Conservation (phyloP, 2,888 invertebrate species). For the Drosophila recens region DNA sequence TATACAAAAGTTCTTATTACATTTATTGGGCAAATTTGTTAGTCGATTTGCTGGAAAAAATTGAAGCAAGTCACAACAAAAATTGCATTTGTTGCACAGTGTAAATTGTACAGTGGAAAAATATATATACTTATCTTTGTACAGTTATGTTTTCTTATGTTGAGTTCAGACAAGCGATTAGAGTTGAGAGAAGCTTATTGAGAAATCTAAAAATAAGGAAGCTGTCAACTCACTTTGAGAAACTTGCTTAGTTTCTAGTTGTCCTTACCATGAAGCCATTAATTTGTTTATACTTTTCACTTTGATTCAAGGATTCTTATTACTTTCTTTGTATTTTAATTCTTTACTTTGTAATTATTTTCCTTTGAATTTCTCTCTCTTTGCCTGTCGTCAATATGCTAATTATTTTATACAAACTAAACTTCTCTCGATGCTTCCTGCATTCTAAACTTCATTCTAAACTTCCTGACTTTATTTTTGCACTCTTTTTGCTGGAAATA, state of each 20-base stretch:
- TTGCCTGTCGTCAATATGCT: too few species aligned
- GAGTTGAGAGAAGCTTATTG: neutral
- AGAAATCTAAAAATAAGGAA: neutral
- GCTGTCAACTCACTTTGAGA: neutral
- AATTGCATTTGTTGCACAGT: constrained; percentile 28
- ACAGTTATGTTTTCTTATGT: constrained; percentile 17
- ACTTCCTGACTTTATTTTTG: neutral
- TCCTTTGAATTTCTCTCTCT: neutral
- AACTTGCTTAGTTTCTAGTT: neutral
- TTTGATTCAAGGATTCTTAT: neutral
- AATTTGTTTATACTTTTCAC: neutral
- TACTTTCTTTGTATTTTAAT: neutral
- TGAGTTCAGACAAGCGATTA: constrained; percentile 1
- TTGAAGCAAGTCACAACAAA: constrained; percentile 27
- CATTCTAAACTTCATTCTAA: too few species aligned
- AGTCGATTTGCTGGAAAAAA: constrained; percentile 4
- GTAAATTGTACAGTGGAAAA: constrained; percentile 47
- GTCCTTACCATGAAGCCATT: neutral
- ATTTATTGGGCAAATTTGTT: neutral
- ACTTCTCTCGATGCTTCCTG: too few species aligned
- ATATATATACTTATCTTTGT: constrained; percentile 40
- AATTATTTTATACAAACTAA: too few species aligned
- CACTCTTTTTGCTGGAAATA: neutral
- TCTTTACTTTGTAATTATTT: neutral
- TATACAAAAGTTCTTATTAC: neutral